phyloP scores from a whole-genome alignment of 2,113 vertebrate genomes.

The Callipepla californica region DNA sequence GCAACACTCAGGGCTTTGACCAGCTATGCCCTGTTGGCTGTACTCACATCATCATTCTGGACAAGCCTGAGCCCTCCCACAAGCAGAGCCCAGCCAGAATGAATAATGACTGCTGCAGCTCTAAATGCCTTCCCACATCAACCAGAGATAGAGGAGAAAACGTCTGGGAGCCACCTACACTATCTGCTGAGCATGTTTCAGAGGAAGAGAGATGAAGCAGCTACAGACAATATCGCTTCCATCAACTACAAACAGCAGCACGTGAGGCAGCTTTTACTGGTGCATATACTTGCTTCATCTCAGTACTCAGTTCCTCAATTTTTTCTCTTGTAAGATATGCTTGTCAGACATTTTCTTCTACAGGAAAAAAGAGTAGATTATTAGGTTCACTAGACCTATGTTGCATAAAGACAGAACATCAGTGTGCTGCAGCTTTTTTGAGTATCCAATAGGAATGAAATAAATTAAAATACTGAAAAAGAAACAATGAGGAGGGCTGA shows the following conservation, averaged over 20 bases:
- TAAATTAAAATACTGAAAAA: neutral
- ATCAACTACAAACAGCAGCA: neutral
- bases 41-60: neutral
- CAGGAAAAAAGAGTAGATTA: neutral
- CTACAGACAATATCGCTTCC: neutral
- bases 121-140: fast-evolving
- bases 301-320: neutral
- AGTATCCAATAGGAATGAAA: neutral
- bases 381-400: neutral
- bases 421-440: neutral
- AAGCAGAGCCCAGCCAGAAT: fast-evolving
- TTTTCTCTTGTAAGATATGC: neutral
- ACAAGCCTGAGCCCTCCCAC: neutral
- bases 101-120: neutral
- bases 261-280: neutral
- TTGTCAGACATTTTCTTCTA: neutral
- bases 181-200: neutral
- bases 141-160: neutral
- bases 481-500: neutral
- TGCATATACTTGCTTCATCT: neutral
- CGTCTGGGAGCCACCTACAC: neutral
- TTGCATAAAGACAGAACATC: neutral
- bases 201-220: neutral
- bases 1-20: neutral
- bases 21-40: neutral